Evolutionary conservation across 2,888 invertebrate genomes (phyloP), one percentile per base, ranked within the genome.

Genomic region (Patella caerulea): DNA sequence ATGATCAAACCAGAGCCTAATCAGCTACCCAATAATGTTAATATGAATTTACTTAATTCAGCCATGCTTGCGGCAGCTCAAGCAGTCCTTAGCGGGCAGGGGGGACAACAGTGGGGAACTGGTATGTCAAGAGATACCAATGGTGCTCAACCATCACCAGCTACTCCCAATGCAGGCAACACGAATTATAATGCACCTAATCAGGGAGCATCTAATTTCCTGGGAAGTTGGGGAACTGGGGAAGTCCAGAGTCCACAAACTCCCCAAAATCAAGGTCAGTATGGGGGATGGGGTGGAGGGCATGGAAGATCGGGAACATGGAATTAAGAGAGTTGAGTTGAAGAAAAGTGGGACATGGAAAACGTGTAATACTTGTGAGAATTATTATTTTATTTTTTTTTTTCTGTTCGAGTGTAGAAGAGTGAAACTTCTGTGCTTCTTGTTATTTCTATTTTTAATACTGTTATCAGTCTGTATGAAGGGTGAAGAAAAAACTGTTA

Each of bases 1-100:
- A 75, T 70, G 19, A 34, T 15, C 52, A 34, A 45, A 53, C 53
- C 17, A 17, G 73, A 59, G 24, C 65, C 56, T 19, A 52, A 34
- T 65, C 77, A 74, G 15, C 65, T 77, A 54, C 79, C 79, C 7
- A 79, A 78, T 29, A 87, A 87, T 71, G 79, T 88, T 77, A 87
- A 87, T 45, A 88, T 88, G 87, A 88, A 87, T 77, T 84, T 88
- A 75, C 78, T 89, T 11, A 88, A 88, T 77, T 86, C 87, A 19
- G 88, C 88, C 19, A 87, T 89, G 87, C 78, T 89, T 69, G 88
- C 88, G 7, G 88, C 88, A 45, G 88, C 88, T 29, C 88, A 88
- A 79, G 88, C 88, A 70, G 85, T 88, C 75, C 83, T 88, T 34
- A 84, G 82, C 73, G 87, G 87, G 29, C 87, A 86, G 74, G 75